phyloP scores from a whole-genome alignment of 2,888 invertebrate genomes.

The Eulithis prunata region DNA sequence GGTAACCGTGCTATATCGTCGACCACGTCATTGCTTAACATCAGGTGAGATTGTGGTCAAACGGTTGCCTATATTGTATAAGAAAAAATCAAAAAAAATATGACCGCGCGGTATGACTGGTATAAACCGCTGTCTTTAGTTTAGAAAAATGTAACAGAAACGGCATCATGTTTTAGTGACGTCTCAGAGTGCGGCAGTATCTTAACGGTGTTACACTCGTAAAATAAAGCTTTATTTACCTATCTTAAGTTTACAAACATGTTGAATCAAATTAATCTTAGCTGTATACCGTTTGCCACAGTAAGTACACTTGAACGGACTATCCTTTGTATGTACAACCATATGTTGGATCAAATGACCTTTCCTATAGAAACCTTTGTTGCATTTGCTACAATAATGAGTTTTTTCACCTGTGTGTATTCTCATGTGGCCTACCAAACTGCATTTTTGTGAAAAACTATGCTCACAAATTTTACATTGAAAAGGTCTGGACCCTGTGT shows the following conservation, averaged over 20 bases:
- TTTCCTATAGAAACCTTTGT: conserved; percentile 8
- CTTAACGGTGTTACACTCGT: no score
- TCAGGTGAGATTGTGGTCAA: no score
- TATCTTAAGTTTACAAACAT: not conserved
- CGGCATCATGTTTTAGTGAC: no score
- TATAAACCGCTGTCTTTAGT: no score
- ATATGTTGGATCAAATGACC: conserved; percentile 3
- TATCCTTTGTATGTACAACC: not conserved
- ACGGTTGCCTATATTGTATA: no score
- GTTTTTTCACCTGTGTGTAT: conserved; percentile 13
- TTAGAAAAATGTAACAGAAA: no score
- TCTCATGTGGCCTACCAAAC: not conserved
- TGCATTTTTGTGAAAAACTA: conserved; percentile 5
- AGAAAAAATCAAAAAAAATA: no score
- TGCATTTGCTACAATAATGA: conserved; percentile 2
- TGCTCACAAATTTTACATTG: conserved; percentile 3
- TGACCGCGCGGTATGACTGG: no score
- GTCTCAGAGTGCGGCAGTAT: no score
- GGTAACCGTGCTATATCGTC: no score
- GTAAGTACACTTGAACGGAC: not conserved
- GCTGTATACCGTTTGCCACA: not conserved
- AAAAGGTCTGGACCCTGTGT: not conserved
- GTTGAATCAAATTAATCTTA: not conserved
- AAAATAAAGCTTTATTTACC: no score
- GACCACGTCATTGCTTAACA: no score